Percentiles rank a stretch among this genome's conserved stretches.
phyloP scores from a whole-genome alignment of 2,113 vertebrate species.

The Rhynchopsitta pachyrhyncha region DNA sequence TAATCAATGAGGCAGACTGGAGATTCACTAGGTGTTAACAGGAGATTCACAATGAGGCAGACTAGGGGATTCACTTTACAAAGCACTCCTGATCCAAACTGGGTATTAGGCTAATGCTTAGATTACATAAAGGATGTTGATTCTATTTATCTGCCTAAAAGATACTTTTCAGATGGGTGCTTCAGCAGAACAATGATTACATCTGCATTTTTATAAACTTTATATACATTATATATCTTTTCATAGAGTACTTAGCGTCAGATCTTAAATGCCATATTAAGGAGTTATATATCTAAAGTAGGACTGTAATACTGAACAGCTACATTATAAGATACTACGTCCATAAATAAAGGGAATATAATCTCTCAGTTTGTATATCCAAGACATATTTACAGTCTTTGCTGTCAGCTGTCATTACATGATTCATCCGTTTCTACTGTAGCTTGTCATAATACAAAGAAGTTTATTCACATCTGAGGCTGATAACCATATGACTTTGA shows the following conservation, averaged over 20 bases:
- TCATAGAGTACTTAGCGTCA: not conserved
- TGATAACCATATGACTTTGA: not conserved
- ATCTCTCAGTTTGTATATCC: not conserved
- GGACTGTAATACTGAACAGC: not conserved
- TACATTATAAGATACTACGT: not conserved
- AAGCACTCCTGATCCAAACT: fast-evolving
- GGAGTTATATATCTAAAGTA: not conserved
- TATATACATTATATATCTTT: not conserved
- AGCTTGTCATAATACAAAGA: not conserved
- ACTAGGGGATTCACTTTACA: not conserved
- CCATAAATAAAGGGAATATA: not conserved
- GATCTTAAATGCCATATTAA: not conserved
- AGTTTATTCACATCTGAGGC: not conserved
- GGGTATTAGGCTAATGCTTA: not conserved
- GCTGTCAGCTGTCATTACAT: not conserved
- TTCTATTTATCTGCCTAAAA: not conserved
- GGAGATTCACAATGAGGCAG: not conserved
- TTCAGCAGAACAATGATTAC: not conserved
- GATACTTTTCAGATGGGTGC: not conserved
- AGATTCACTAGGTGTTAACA: not conserved
- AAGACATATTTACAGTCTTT: not conserved
- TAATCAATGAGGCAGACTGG: not conserved
- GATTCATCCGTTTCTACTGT: not conserved
- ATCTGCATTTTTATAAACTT: not conserved
- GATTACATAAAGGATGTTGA: not conserved